Percentiles rank a stretch among this genome's conserved stretches.
These are phyloP conservation scores for Hippopotamyrus pictus DNA, from an alignment of 2,797 vertebrate species.

Conservation along the genomic window DNA sequence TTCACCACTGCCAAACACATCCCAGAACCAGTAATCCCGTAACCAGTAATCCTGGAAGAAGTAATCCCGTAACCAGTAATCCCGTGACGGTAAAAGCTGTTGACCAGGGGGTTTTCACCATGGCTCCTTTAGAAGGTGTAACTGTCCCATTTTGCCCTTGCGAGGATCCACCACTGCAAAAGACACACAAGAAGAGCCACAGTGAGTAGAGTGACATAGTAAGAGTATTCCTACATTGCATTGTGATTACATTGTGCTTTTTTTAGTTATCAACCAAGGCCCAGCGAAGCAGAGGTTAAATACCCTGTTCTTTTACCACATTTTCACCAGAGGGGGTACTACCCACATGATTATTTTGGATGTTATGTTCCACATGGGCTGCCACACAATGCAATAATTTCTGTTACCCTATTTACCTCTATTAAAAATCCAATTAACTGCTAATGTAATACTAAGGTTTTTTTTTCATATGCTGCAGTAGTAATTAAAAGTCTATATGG, in stretches of 20 bases:
- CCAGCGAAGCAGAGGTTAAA: background rate
- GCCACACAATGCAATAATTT: background rate
- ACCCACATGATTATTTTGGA: background rate
- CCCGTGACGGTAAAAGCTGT: background rate
- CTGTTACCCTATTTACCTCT: background rate
- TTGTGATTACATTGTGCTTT: background rate
- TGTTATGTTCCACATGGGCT: background rate
- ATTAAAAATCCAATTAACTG: background rate
- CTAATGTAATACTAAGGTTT: background rate
- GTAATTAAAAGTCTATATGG: slow-evolving; percentile 1
- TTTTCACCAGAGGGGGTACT: background rate
- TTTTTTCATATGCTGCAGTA: background rate
- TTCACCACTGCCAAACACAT: background rate
- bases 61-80: background rate
- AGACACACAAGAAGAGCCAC: background rate
- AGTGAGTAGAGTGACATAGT: background rate
- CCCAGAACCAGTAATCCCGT: background rate
- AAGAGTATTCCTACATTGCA: background rate
- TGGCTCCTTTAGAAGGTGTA: background rate
- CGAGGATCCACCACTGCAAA: background rate
- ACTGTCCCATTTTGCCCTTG: background rate
- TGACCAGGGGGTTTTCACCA: background rate
- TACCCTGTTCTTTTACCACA: background rate
- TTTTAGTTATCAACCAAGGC: background rate
- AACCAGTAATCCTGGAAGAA: background rate